Conservation (phyloP, 1,140 invertebrate species). For the Drosophila bocki region DNA sequence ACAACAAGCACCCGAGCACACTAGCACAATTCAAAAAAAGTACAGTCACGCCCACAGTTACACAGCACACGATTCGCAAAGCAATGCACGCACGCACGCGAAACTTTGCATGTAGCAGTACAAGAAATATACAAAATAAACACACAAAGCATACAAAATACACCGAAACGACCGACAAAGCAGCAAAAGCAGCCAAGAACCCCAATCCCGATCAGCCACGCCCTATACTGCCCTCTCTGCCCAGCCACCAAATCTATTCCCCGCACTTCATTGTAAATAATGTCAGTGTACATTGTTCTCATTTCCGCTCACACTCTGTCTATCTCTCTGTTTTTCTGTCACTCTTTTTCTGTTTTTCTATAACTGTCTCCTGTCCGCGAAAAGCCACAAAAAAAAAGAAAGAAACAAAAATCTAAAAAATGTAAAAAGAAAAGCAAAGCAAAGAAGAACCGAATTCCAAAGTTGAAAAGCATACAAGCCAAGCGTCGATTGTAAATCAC, state of each 20-base stretch:
- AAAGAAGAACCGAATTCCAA: conserved; percentile 37
- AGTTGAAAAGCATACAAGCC: conserved; percentile 75
- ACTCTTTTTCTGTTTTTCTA: conserved; percentile 25
- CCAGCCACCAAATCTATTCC: conserved; percentile 22
- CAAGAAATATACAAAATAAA: conserved; percentile 15
- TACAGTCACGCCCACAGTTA: conserved; percentile 35
- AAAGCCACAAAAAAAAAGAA: conserved; percentile 25
- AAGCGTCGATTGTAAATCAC: conserved; percentile 66
- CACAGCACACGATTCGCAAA: conserved; percentile 25
- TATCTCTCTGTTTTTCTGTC: conserved; percentile 38
- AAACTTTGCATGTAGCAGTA: conserved; percentile 46
- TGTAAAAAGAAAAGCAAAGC: conserved; percentile 22
- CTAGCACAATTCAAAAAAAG: conserved; percentile 28
- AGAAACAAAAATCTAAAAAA: neutral
- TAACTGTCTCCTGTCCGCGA: conserved; percentile 30
- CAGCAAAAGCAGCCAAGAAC: conserved; percentile 61
- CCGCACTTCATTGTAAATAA: conserved; percentile 76
- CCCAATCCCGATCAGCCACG: conserved; percentile 28
- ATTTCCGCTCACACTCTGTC: conserved; percentile 37
- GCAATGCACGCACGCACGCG: conserved; percentile 45
- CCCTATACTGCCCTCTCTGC: conserved; percentile 12
- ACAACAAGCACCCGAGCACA: conserved; percentile 11
- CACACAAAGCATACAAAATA: conserved; percentile 2
- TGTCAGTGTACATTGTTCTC: conserved; percentile 48
- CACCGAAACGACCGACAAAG: conserved; percentile 37